phyloP scores from a whole-genome alignment of 2,888 invertebrate species.

The Helicoverpa assulta region DNA sequence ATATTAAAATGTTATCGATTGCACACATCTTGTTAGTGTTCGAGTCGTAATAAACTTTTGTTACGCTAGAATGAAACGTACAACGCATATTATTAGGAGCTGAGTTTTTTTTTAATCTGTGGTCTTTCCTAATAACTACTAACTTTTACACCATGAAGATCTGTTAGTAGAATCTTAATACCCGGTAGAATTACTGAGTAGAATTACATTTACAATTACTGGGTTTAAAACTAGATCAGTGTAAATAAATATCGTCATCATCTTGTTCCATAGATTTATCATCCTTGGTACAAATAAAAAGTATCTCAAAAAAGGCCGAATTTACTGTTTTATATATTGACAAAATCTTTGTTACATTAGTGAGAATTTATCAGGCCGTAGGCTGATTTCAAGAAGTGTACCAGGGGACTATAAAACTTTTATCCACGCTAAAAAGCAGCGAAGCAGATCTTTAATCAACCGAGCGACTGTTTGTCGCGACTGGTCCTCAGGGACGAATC shows the following conservation, averaged over 20 bases:
- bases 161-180: no score
- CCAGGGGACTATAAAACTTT: conserved; percentile 32
- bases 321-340: background rate
- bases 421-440: conserved; percentile 40
- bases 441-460: conserved; percentile 56
- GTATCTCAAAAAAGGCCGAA: background rate
- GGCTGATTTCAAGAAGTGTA: background rate
- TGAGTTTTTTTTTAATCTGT: no score
- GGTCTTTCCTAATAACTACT: conserved; percentile 6
- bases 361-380: background rate
- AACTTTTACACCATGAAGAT: no score
- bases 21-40: conserved; percentile 44
- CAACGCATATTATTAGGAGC: conserved; percentile 25
- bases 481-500: conserved; percentile 51
- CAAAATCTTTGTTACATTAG: background rate
- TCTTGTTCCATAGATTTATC: no score
- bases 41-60: conserved; percentile 37
- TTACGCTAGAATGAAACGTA: conserved; percentile 28
- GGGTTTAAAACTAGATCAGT: conserved; percentile 15
- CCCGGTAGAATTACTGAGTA: no score
- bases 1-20: conserved; percentile 50
- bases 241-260: no score
- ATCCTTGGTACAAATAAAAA: no score
- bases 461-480: conserved; percentile 42
- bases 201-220: no score